These are phyloP conservation scores for Rhamphomyia laevipes DNA, from an alignment of 2,888 invertebrate genomes.

Conservation along the genomic window DNA sequence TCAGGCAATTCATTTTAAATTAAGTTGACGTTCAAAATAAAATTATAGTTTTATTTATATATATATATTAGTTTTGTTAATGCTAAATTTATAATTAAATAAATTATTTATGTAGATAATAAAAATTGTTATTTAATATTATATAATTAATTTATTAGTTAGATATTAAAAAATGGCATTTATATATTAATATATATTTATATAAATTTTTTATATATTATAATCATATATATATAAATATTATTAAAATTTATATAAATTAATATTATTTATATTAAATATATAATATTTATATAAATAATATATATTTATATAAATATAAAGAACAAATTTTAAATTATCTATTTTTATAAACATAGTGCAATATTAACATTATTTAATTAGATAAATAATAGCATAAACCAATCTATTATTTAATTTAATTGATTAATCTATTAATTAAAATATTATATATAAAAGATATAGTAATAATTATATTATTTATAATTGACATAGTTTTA, in stretches of 20 bases:
- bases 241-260: slow-evolving; percentile 22
- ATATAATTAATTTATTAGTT: slow-evolving; percentile 13
- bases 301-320: slow-evolving; percentile 6
- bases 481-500: too few relatives aligned
- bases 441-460: slow-evolving; percentile 5
- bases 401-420: slow-evolving; percentile 2
- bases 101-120: neutral
- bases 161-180: slow-evolving; percentile 8
- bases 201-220: slow-evolving; percentile 14
- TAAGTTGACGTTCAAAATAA: slow-evolving; percentile 16
- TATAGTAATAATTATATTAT: too few relatives aligned
- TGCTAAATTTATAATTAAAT: neutral
- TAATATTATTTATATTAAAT: slow-evolving; percentile 20
- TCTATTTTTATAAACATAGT: slow-evolving; percentile 2
- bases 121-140: slow-evolving; percentile 15
- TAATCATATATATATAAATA: slow-evolving; percentile 15
- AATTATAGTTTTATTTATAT: slow-evolving; percentile 7
- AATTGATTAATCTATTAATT: slow-evolving; percentile 7
- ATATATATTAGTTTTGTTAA: neutral
- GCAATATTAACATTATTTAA: slow-evolving; percentile 3
- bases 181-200: slow-evolving; percentile 14
- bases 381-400: neutral
- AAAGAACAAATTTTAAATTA: slow-evolving; percentile 13
- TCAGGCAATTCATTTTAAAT: slow-evolving; percentile 38
- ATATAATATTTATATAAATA: slow-evolving; percentile 14